Percentiles rank a stretch among this genome's conserved stretches.
phyloP scores from a whole-genome alignment of 92 coral and sea anemone species.

The Micromussa lordhowensis region DNA sequence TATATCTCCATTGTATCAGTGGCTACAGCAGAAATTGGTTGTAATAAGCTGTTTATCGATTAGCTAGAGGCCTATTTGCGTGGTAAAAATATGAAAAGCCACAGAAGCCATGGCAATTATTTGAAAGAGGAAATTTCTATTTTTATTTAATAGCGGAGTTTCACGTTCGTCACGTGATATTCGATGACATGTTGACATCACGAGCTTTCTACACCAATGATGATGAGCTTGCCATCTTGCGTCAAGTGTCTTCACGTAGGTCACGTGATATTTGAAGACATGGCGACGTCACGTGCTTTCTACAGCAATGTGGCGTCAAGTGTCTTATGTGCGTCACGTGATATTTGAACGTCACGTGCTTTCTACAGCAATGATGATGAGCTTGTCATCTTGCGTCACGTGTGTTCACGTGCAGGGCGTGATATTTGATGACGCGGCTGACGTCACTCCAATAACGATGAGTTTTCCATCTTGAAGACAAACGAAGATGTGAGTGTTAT shows the following conservation, averaged over 20 bases:
- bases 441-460: constrained; percentile 71
- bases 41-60: too few relatives aligned
- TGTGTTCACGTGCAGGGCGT: too few relatives aligned
- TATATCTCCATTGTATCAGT: too few relatives aligned
- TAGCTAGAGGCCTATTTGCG: too few relatives aligned
- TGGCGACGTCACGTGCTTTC: constrained; percentile 29
- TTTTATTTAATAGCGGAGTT: not conserved
- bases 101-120: not conserved
- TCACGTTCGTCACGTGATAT: not conserved
- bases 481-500: constrained; percentile 86
- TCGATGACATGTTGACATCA: not conserved
- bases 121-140: not conserved
- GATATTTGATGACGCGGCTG: not conserved
- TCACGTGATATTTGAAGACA: not conserved
- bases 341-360: not conserved
- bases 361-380: not conserved
- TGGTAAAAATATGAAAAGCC: not conserved
- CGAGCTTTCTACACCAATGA: not conserved
- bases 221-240: not conserved
- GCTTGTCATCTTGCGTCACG: too few relatives aligned
- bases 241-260: too few relatives aligned
- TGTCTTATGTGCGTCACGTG: not conserved
- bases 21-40: too few relatives aligned
- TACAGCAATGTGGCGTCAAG: constrained; percentile 77
- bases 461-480: constrained; percentile 91